Base-by-base conservation (phyloP, 2,888 invertebrate species). In the Drosophila phalerata region DNA sequence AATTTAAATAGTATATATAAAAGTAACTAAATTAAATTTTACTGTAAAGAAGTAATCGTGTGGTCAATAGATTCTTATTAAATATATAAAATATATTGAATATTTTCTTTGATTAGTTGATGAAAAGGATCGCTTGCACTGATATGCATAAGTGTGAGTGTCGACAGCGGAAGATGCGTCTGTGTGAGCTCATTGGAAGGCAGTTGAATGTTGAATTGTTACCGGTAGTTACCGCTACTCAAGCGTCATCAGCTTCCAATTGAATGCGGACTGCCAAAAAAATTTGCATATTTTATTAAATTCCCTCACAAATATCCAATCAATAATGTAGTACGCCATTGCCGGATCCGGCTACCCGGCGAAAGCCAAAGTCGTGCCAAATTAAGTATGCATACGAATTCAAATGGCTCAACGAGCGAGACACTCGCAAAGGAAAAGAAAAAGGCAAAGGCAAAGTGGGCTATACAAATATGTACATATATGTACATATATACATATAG, bases 201-300 rank as follows among this genome's bases (percentile, higher is more conserved):
- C 28, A 57, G 48, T 22, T 57, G 37, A 47, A 56, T 53, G 52
- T 22, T 37, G 48, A 57, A 57, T 62, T 58, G 73, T 43, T 42
- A 37, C 3, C 30, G 55, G 47, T 77, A 73, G 73, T 68, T 77
- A 76, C 51, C 67, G 63, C 57, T 61, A 64, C 51, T 68, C 45
- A 62, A 60, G 69, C 58, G 51, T 65, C 49, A 70, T 68, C 62
- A 66, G 51, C 65, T 69, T 76, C 57, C 77, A 74, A 79, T 77
- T 85, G 64, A 82, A 73, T 83, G 74, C 60, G 52, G 73, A 76
- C 67, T 57, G 56, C 49, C 81, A 57, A 61, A 71, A 60, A 77
- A 85, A 84, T 90, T 90, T 81, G 77, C 84, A 90, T 89, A 85
- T 85, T 90, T 88, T 89, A 89, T 90, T 84, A 81, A 88, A 89